Evolutionary conservation across 2,113 vertebrate genomes (phyloP).

Genomic region (Probosciger aterrimus): DNA sequence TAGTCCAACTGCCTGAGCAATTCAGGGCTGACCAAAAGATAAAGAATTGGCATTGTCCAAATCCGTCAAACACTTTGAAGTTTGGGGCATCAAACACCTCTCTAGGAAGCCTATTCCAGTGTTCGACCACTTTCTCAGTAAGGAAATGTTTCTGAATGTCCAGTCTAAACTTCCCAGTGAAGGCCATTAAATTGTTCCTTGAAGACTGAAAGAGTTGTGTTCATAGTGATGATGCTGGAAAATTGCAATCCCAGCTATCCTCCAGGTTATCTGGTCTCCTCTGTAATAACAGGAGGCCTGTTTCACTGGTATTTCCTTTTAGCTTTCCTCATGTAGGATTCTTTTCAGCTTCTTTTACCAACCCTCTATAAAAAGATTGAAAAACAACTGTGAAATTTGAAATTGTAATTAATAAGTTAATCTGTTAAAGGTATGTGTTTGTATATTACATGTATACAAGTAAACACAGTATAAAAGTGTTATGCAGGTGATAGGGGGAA

Average conservation of each 20-base stretch:
- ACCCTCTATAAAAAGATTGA: accelerated
- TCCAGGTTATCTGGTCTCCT: not conserved
- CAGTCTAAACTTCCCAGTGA: not conserved
- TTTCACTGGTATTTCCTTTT: not conserved
- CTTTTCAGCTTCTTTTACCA: not conserved
- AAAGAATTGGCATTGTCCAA: not conserved
- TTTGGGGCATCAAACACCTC: not conserved
- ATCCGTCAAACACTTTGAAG: not conserved
- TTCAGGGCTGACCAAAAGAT: not conserved
- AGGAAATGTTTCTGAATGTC: not conserved
- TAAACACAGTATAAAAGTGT: not conserved
- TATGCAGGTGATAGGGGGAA: not conserved
- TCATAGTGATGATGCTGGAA: not conserved
- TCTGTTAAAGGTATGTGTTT: not conserved
- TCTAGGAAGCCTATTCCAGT: not conserved
- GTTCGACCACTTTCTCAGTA: not conserved
- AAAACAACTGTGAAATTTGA: not conserved
- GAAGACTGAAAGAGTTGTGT: not conserved
- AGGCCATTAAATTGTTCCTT: not conserved
- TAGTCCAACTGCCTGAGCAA: not conserved
- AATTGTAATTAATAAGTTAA: not conserved
- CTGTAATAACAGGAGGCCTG: not conserved
- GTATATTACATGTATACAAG: not conserved
- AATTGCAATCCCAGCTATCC: not conserved
- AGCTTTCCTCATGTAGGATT: not conserved